These are phyloP conservation scores for Chelon labrosus DNA, from an alignment of 2,797 vertebrate genomes.

Conservation along the genomic window DNA sequence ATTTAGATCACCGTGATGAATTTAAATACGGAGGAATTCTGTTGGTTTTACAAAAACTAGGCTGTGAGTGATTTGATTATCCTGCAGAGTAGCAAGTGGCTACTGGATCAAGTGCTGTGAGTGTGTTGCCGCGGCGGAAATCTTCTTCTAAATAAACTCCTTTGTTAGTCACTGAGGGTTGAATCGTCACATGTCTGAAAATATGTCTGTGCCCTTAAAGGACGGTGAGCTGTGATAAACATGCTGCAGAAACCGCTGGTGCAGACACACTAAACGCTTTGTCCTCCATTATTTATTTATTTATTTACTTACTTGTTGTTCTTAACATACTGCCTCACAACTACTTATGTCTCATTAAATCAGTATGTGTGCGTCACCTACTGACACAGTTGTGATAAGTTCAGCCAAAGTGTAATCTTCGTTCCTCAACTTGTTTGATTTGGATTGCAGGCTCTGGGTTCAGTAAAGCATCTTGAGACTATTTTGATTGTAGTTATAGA, in stretches of 20 bases:
- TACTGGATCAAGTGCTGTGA: neutral
- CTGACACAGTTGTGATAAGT: neutral
- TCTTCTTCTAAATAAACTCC: slow-evolving; percentile 67
- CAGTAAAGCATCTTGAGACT: no score
- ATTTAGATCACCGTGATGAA: neutral
- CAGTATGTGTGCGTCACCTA: neutral
- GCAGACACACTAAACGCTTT: slow-evolving; percentile 2
- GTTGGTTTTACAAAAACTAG: neutral
- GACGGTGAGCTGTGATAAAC: slow-evolving; percentile 23
- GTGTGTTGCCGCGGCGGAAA: slow-evolving; percentile 40
- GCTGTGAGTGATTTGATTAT: slow-evolving; percentile 2
- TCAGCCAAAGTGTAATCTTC: neutral
- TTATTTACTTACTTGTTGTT: no score
- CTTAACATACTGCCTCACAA: neutral
- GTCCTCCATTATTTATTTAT: neutral
- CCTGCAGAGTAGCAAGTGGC: slow-evolving; percentile 12
- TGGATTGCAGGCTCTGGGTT: neutral
- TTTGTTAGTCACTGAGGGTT: slow-evolving; percentile 65
- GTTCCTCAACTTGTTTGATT: neutral
- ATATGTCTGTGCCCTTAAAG: slow-evolving; percentile 23
- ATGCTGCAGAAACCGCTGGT: neutral
- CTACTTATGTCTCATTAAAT: neutral
- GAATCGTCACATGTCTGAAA: slow-evolving; percentile 77
- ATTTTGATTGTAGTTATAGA: no score
- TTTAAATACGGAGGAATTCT: neutral